A percentile compares a stretch with the other conserved stretches of the same genome.
phyloP scores from a whole-genome alignment of 1,140 invertebrate genomes.

The Drosophila baimaii region DNA sequence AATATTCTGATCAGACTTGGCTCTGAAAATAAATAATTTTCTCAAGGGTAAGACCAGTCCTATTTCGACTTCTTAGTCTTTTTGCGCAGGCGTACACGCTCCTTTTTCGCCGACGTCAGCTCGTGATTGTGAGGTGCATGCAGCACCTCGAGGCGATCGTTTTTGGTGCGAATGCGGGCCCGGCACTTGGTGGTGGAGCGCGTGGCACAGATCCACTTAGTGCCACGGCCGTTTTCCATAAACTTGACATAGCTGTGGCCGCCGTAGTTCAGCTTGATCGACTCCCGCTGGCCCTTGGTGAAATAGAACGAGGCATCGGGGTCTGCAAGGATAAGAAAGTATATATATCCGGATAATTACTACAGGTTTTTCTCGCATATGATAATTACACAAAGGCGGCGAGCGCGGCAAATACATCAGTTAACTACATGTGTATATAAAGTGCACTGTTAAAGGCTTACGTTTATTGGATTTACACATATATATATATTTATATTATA shows the following conservation, averaged over 20 bases:
- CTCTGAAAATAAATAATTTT: neutral
- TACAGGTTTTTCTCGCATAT: neutral
- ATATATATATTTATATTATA: constrained; percentile 22
- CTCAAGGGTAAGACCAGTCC: no score
- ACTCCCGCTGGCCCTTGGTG: constrained; percentile 73
- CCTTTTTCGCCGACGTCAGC: constrained; percentile 2
- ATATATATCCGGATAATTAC: constrained; percentile 32
- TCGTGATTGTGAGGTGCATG: constrained; percentile 69
- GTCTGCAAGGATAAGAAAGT: constrained; percentile 47
- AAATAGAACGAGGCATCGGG: constrained; percentile 47
- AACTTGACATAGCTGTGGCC: constrained; percentile 77
- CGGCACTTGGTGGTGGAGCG: constrained; percentile 79
- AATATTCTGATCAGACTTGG: neutral
- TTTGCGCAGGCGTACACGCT: neutral
- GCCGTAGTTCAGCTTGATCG: constrained; percentile 73
- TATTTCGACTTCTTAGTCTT: constrained; percentile 11
- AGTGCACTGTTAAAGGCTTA: constrained; percentile 35
- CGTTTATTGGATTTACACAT: constrained; percentile 38
- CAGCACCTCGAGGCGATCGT: constrained; percentile 63
- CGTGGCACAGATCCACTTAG: constrained; percentile 80
- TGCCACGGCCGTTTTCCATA: constrained; percentile 76
- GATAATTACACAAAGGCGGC: no score
- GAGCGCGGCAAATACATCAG: neutral
- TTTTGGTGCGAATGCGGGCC: constrained; percentile 68
- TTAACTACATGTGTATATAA: constrained; percentile 6